Evolutionary conservation across 2,888 invertebrate species (phyloP), one percentile per base, ranked within the genome.

Genomic region (Sturmia bella): DNA sequence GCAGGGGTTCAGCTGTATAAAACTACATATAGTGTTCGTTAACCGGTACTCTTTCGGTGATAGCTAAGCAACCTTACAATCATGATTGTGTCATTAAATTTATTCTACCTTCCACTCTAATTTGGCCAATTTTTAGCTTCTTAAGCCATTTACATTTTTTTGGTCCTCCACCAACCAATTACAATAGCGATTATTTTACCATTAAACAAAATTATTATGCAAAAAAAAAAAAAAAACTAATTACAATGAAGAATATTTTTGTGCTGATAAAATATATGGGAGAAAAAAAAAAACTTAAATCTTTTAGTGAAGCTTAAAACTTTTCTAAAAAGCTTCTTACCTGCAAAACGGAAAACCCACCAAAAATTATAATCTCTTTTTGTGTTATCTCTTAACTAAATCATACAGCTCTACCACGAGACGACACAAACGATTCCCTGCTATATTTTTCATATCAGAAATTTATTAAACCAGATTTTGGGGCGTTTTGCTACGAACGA

Each of bases 201-300:
- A 32, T 32, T 32, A 32, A 32, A 3, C 5, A 32, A 32, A 32
- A 9, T 32, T 32, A 3, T 1, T 32, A 7, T 32, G 32, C 2
- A 45, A 0, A n/a, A 17, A 45, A 45, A 2, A 45, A 0, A n/a
- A 17, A 45, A 45, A 2, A 15, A 7, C 17, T 45, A 15, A 17
- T 17, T 45, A 17, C 3, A 6, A 45, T 45, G 27, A 11, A 32
- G n/a, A 39, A 52, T 52, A 32, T 48, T 32, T 61, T 17, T 27
- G 64, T 37, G 32, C 17, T 50, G 5, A 15, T 66, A 50, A 41
- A 66, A 50, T 32, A 7, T n/a, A n/a, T n/a, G n/a, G n/a, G n/a
- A n/a, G n/a, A n/a, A n/a, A n/a, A n/a, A 56, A 11, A 27, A 32
- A 75, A 61, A 68, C 59, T 76, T 59, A 24, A 74, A 66, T 56